Evolutionary conservation across 1,140 invertebrate genomes (phyloP).

Genomic region (Oreohelix idahoensis): DNA sequence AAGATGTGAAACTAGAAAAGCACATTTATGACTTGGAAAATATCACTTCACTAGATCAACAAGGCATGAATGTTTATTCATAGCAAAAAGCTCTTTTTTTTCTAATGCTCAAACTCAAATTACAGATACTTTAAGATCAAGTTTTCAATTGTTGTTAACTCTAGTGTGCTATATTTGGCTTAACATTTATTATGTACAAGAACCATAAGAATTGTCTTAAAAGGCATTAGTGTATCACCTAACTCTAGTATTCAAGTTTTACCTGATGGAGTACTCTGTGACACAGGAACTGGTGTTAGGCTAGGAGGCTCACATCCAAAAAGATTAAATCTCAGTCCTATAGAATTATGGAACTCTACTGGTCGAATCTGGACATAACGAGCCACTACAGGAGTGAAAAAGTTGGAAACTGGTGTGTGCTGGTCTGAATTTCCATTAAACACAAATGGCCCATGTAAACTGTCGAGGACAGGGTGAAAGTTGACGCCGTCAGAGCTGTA

Average conservation of each 20-base stretch:
- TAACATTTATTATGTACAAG: too few species aligned
- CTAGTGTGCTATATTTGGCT: too few species aligned
- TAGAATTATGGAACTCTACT: constrained; percentile 55
- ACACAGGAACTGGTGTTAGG: constrained; percentile 39
- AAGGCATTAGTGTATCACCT: too few species aligned
- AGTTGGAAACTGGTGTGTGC: constrained; percentile 53
- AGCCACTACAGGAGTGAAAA: constrained; percentile 54
- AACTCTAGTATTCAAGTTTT: too few species aligned
- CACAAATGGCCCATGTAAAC: constrained; percentile 41
- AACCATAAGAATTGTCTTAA: too few species aligned
- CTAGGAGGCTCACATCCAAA: constrained; percentile 61
- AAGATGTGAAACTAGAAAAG: constrained; percentile 11
- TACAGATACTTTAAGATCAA: too few species aligned
- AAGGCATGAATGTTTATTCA: too few species aligned
- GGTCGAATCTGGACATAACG: constrained; percentile 60
- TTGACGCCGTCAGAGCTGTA: constrained; percentile 60
- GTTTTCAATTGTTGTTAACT: too few species aligned
- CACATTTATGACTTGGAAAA: constrained; percentile 31
- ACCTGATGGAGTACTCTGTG: constrained; percentile 29
- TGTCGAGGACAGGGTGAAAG: constrained; percentile 48
- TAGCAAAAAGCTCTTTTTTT: too few species aligned
- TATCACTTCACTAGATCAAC: background rate
- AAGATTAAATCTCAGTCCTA: constrained; percentile 60
- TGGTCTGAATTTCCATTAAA: constrained; percentile 61
- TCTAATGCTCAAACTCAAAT: too few species aligned